These are phyloP conservation scores for Phylloscopus collybita DNA, from an alignment of 2,797 vertebrate species.

Conservation along the genomic window DNA sequence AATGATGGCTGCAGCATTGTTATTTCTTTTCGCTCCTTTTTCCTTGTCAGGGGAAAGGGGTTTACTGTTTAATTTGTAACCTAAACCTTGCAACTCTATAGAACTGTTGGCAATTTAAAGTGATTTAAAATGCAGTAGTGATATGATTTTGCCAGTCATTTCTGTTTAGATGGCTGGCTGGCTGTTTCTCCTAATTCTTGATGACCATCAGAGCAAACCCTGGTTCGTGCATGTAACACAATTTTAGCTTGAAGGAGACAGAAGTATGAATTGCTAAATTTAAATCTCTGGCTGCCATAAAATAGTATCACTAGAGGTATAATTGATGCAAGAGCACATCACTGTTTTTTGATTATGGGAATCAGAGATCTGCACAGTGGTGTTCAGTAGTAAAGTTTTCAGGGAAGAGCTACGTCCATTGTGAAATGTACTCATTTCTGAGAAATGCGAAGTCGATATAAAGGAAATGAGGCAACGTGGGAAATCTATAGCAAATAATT, in stretches of 20 bases:
- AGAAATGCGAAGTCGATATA: background rate
- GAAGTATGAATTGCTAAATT: background rate
- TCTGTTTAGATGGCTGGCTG: background rate
- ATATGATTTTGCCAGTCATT: background rate
- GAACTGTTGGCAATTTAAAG: background rate
- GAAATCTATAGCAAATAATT: background rate
- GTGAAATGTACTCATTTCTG: background rate
- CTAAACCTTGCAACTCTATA: background rate
- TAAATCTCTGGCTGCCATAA: background rate
- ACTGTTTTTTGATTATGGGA: background rate
- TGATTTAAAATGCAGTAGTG: background rate
- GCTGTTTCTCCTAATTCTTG: background rate
- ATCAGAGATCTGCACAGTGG: background rate
- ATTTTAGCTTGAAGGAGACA: background rate
- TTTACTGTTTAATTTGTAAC: background rate
- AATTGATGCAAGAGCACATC: background rate
- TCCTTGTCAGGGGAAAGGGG: background rate
- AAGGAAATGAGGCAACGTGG: background rate
- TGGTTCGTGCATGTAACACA: accelerated
- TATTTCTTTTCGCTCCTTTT: background rate
- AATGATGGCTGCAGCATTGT: background rate
- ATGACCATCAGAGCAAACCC: background rate
- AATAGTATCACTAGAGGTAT: background rate
- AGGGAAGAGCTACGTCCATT: background rate
- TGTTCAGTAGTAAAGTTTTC: background rate